Percentiles rank a stretch among this genome's conserved stretches.
Conservation (phyloP, 2,113 vertebrate genomes). For the Ploceus nigricollis region DNA sequence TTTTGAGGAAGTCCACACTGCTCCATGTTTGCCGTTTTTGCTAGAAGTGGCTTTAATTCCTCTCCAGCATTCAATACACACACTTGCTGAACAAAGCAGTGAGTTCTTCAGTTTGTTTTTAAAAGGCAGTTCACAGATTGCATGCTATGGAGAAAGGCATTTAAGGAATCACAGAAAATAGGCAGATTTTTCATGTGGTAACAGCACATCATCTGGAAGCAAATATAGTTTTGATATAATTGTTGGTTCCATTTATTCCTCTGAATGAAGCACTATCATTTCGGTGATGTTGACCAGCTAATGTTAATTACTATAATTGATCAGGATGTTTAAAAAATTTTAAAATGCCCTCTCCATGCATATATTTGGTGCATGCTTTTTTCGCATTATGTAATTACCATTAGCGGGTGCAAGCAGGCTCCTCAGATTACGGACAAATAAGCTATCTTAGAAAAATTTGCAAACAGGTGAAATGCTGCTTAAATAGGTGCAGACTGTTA, state of each 20-base stretch:
- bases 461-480: not conserved
- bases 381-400: not conserved
- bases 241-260: slow-evolving; percentile 32
- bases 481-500: not conserved
- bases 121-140: not conserved
- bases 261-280: slow-evolving; percentile 6
- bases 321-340: not conserved
- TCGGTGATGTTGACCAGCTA: slow-evolving; percentile 27
- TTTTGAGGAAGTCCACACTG: not conserved
- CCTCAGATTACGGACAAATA: not conserved
- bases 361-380: not conserved
- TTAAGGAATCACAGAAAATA: not conserved
- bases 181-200: not conserved
- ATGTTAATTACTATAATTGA: slow-evolving; percentile 38
- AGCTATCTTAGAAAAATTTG: not conserved
- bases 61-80: not conserved
- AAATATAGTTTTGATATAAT: slow-evolving; percentile 33
- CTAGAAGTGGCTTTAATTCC: not conserved
- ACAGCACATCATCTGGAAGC: not conserved
- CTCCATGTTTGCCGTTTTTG: not conserved
- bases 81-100: not conserved
- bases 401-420: not conserved
- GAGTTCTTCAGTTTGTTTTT: not conserved
- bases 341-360: not conserved
- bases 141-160: not conserved